Evolutionary conservation across 2,113 vertebrate species (phyloP), one percentile per base, ranked within the genome.

Genomic region (Erythrocercus mccallii): DNA sequence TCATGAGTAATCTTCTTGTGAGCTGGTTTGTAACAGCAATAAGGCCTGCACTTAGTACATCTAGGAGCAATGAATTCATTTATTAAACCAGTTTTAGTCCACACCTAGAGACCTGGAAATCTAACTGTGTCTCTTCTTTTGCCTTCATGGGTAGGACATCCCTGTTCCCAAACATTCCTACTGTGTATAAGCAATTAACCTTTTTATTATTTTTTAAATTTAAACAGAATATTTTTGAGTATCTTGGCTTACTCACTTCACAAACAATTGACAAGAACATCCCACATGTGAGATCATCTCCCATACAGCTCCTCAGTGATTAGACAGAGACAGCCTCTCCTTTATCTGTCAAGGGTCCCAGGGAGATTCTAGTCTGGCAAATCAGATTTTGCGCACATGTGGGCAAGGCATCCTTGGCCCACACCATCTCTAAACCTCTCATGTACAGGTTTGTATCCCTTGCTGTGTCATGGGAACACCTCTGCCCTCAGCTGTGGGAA

Each of bases 231-330:
- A 28, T 61, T 86, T 77, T 73, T 57, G 8, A n/a, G 24, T 83
- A 42, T 30, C 25, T 10, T 83, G 76, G 13, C n/a, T 91, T 88
- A 84, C 56, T 92, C 83, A 80, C 44, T 94, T 91, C 33, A 60
- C 81, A 95, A 94, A 95, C 79, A 94, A 20, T 25, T 25, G 25
- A 76, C 38, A 28, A 86, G 77, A 86, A 62, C 38, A 73, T 83
- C 64, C 47, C n/a, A 57, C 4, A 3, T 47, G 48, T 90, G 92
- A 88, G 37, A 85, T 93, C 66, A 92, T 72, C 53, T 76, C 33
- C 28, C 62, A 17, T 22, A 7, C 5, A 76, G 12, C 30, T 88
- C 58, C 54, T 69, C 12, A 60, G 22, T 14, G 19, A 60, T 56
- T 53, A 80, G 10, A 9, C 7, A 66, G 69, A 35, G 42, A 27